Base-by-base conservation (phyloP, 2,113 vertebrate genomes). In the Shinisaurus crocodilurus region DNA sequence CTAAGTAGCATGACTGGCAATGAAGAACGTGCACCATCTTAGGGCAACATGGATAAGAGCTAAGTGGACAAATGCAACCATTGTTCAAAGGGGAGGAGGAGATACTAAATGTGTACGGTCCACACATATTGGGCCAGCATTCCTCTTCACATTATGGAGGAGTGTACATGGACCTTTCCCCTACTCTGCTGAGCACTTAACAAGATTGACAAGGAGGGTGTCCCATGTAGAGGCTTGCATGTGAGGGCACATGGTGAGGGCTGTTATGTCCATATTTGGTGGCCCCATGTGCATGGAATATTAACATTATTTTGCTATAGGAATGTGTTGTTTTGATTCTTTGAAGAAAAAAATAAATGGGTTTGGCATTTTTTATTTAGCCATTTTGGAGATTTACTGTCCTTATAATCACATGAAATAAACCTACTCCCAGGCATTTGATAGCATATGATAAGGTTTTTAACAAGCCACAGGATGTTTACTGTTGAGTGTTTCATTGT, bases 31-130 rank as follows among this genome's bases (percentile, higher is more conserved):
- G 85, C 85, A 37, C 82, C 81, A 32, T 1, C 3, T 70, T 48
- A 89, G 92, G 86, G 82, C 57, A 91, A 93, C 88, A 63, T 0
- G 82, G 83, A 90, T 81, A 91, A 93, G 85, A 92, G 60, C 57
- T 60, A 84, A 89, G 90, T 76, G 15, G 18, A 74, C 7, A 60
- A 13, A 25, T 9, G 29, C n/a, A 37, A 43, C 27, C 1, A 2
- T 8, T 40, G 57, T 43, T 77, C 50, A 34, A 45, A 34, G 29
- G 32, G 29, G 37, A 12, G 57, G 60, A 18, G 12, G 20, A 23
- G 60, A 23, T 43, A 6, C 25, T 32, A 32, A 7, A 48, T 6
- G 40, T 50, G 37, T 3, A 57, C 29, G 34, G 23, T 3, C 65
- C 37, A 81, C 32, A 10, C 48, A 27, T 5, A n/a, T 2, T 16